A percentile compares a stretch with the other conserved stretches of the same genome.
Conservation (phyloP, 2,888 invertebrate species). For the Allygus modestus region DNA sequence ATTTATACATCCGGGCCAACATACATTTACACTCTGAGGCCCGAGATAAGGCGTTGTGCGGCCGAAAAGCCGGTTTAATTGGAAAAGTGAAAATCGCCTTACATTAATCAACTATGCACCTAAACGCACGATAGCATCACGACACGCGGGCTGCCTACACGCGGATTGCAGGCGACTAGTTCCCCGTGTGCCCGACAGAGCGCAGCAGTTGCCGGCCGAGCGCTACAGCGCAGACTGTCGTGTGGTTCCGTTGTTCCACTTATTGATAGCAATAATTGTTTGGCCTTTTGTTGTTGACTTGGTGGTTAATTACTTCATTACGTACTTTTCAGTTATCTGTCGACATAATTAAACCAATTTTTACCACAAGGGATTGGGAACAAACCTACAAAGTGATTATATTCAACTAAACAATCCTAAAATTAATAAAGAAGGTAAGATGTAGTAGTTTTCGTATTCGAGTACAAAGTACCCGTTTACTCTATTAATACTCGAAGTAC, state of each 20-base stretch:
- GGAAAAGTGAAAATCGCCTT: slow-evolving; percentile 38
- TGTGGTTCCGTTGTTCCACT: neutral
- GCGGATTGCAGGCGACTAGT: slow-evolving; percentile 40
- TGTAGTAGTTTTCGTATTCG: no score
- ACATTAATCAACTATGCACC: slow-evolving; percentile 43
- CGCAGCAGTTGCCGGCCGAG: slow-evolving; percentile 40
- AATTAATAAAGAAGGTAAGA: no score
- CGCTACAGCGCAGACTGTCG: neutral
- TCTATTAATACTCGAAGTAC: no score
- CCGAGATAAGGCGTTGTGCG: neutral
- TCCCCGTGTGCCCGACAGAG: slow-evolving; percentile 5
- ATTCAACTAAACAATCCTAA: no score
- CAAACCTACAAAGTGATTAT: no score
- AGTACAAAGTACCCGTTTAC: no score
- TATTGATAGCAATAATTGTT: no score
- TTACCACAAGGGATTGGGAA: no score
- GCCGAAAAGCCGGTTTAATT: slow-evolving; percentile 32
- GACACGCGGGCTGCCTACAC: slow-evolving; percentile 39
- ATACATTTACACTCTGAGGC: slow-evolving; percentile 35
- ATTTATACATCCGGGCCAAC: slow-evolving; percentile 54
- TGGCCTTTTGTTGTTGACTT: no score
- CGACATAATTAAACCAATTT: no score
- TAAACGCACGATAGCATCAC: neutral
- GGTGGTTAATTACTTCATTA: no score
- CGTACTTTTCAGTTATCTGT: no score